Evolutionary conservation across 2,113 vertebrate species (phyloP), one percentile per base, ranked within the genome.

Genomic region (Anoplopoma fimbria): DNA sequence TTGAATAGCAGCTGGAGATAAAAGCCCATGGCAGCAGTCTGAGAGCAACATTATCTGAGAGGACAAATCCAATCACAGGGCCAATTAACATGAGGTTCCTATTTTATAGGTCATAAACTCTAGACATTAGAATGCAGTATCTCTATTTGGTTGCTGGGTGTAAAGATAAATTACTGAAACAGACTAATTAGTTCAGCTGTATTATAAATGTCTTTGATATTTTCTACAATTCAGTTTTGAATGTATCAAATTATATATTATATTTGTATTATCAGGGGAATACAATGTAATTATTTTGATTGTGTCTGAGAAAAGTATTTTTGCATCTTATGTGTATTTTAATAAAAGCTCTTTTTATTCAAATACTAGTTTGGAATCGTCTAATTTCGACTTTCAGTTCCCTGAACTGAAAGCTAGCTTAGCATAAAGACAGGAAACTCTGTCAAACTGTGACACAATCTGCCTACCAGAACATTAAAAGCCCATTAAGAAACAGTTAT

Each of bases 41-140:
- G 79, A 80, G 83, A 81, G 62, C 79, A 70, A 75, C 62, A 76
- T 87, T 77, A 86, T 79, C 65, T 61, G 77, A 79, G 60, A 72
- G 47, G 45, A 81, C 71, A 82, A 86, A 85, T 77, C 63, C 77
- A 82, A 71, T 87, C 82, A 84, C 2, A 9, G 65, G 38, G 34
- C 57, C 49, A 88, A 87, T 91, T 79, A 87, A 62, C 69, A 79
- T 19, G 8, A 47, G 51, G 21, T 12, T 62, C 42, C 53, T 75
- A 49, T 79, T 88, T 80, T 53, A 82, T 55, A 77, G 36, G 58
- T 67, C 62, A 57, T 29, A 71, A 74, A 57, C 36, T 21, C 34
- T 4, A 69, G 58, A 79, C 51, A 67, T 25, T 19, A 36, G 10
- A 33, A 67, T 67, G 14, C 19, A 31, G 75, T 40, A 40, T 21